Conservation (phyloP, 1,140 invertebrate species). For the Bombus waltoni region DNA sequence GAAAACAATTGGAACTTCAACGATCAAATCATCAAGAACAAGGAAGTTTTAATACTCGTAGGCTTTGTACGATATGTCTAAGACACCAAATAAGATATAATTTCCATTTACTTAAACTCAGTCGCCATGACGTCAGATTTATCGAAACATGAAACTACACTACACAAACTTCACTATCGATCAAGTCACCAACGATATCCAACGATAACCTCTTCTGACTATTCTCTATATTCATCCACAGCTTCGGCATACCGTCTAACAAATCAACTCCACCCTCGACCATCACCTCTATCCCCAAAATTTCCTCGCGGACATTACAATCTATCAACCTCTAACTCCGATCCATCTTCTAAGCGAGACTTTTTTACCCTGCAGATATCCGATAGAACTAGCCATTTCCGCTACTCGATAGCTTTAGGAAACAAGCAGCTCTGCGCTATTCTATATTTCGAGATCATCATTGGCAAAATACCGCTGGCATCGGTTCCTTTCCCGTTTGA, state of each 20-base stretch:
- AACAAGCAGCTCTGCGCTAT: neutral
- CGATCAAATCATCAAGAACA: too few relatives aligned
- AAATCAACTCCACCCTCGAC: neutral
- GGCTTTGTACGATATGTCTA: too few relatives aligned
- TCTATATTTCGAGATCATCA: neutral
- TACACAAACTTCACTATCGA: too few relatives aligned
- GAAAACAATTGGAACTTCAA: too few relatives aligned
- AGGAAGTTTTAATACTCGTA: too few relatives aligned
- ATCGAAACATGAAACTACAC: too few relatives aligned
- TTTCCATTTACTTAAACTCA: too few relatives aligned
- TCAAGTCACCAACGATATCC: neutral
- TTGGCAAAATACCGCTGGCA: neutral
- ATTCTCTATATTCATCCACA: neutral
- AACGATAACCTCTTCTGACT: neutral
- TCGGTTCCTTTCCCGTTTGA: constrained; percentile 1
- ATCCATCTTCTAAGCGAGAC: neutral
- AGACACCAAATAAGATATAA: too few relatives aligned
- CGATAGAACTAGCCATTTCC: too few relatives aligned
- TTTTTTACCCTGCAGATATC: neutral
- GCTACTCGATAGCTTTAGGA: too few relatives aligned
- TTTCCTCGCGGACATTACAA: neutral
- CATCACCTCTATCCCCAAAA: neutral
- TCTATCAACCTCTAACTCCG: too few relatives aligned
- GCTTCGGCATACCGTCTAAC: neutral
- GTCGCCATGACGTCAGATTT: too few relatives aligned